A percentile compares a stretch with the other conserved stretches of the same genome.
These are phyloP conservation scores for Agrochola lychnidis DNA, from an alignment of 2,888 invertebrate genomes.

Conservation along the genomic window DNA sequence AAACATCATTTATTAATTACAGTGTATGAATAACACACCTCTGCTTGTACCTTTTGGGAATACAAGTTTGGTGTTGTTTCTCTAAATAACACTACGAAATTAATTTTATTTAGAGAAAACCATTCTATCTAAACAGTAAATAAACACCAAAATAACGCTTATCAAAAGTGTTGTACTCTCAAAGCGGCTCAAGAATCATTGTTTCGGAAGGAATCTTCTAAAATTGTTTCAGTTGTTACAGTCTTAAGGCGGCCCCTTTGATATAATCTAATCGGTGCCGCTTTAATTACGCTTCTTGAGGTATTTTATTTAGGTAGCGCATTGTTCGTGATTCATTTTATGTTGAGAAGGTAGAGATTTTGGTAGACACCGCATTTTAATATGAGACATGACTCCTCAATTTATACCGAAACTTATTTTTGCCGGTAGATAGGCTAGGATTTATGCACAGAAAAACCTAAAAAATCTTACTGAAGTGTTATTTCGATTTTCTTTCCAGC, in stretches of 20 bases:
- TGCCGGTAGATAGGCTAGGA: neutral
- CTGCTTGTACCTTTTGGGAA: neutral
- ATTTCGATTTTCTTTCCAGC: too few relatives aligned
- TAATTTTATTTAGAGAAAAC: conserved; percentile 13
- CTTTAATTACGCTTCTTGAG: conserved; percentile 48
- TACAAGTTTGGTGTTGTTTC: neutral
- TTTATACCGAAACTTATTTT: neutral
- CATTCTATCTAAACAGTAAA: conserved; percentile 23
- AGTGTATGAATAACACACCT: neutral
- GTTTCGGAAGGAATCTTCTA: conserved; percentile 43
- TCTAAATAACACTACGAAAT: neutral
- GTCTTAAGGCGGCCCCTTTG: conserved; percentile 22
- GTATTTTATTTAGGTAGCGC: conserved; percentile 19
- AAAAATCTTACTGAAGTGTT: too few relatives aligned
- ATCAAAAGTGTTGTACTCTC: conserved; percentile 36
- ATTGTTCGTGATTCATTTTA: conserved; percentile 27
- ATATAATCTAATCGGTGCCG: conserved; percentile 30
- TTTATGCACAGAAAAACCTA: too few relatives aligned
- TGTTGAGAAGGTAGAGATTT: neutral
- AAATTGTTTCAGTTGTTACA: conserved; percentile 45
- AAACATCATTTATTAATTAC: neutral
- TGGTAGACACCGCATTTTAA: too few relatives aligned
- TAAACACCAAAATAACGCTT: conserved; percentile 33
- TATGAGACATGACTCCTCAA: too few relatives aligned
- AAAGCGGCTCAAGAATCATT: conserved; percentile 39